Evolutionary conservation across 2,797 vertebrate genomes (phyloP).

Genomic region (Balearica regulorum): DNA sequence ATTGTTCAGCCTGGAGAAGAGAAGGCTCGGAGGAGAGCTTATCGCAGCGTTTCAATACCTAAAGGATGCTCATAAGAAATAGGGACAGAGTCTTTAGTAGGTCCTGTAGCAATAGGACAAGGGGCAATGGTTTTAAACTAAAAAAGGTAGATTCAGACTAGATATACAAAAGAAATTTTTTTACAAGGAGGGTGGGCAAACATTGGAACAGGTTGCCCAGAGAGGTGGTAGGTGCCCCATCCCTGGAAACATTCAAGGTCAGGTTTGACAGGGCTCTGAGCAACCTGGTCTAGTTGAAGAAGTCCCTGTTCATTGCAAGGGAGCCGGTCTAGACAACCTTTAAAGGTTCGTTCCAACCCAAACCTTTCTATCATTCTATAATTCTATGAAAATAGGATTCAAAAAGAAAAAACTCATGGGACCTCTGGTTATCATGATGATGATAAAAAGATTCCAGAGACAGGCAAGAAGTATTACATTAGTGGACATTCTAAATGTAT

Average conservation of each 20-base stretch:
- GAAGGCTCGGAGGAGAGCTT: not conserved
- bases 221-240: not conserved
- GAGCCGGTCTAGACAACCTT: rapidly evolving
- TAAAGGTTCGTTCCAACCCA: not conserved
- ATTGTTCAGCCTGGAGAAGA: not conserved
- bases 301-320: too few relatives aligned
- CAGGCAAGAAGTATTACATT: not conserved
- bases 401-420: not conserved
- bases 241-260: not conserved
- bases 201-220: not conserved
- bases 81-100: not conserved
- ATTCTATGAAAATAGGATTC: not conserved
- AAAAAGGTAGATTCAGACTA: not conserved
- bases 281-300: not conserved
- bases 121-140: not conserved
- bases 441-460: not conserved
- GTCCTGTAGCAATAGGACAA: rapidly evolving
- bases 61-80: not conserved
- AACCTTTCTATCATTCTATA: not conserved
- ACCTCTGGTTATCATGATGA: not conserved
- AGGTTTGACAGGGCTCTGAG: rapidly evolving
- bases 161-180: not conserved
- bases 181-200: rapidly evolving
- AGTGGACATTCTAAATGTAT: not conserved
- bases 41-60: not conserved